phyloP scores from a whole-genome alignment of 2,888 invertebrate genomes.

The Chrysodeixis includens region DNA sequence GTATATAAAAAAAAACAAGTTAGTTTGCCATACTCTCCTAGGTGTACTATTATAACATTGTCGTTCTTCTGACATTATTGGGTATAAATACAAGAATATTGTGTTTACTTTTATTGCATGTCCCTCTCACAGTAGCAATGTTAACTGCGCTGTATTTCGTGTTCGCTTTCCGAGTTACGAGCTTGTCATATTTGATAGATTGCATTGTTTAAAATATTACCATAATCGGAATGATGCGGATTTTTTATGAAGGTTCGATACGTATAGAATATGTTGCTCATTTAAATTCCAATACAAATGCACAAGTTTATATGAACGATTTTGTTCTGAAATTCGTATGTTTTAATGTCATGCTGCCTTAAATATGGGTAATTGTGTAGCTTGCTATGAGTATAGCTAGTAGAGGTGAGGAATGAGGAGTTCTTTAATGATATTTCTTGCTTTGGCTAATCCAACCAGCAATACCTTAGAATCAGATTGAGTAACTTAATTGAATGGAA shows the following conservation, averaged over 20 bases:
- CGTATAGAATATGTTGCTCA: neutral
- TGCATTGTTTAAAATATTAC: neutral
- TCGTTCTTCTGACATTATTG: too few species aligned
- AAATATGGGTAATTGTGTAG: neutral
- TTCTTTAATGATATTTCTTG: too few species aligned
- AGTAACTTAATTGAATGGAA: too few species aligned
- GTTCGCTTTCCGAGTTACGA: neutral
- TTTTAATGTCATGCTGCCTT: neutral
- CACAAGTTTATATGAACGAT: neutral
- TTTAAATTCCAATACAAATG: neutral
- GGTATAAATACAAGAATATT: too few species aligned
- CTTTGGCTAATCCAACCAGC: too few species aligned
- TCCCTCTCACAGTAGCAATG: too few species aligned
- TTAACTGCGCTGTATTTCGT: neutral
- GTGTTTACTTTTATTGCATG: too few species aligned
- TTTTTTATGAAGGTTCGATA: neutral
- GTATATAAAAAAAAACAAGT: too few species aligned
- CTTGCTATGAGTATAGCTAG: neutral
- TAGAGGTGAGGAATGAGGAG: too few species aligned
- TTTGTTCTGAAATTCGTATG: neutral
- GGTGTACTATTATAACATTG: too few species aligned
- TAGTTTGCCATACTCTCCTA: too few species aligned
- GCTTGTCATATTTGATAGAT: neutral
- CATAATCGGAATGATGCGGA: conserved; percentile 6
- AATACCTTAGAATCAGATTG: too few species aligned